These are phyloP conservation scores for Hecatera dysodea DNA, from an alignment of 2,888 invertebrate species.

Conservation along the genomic window DNA sequence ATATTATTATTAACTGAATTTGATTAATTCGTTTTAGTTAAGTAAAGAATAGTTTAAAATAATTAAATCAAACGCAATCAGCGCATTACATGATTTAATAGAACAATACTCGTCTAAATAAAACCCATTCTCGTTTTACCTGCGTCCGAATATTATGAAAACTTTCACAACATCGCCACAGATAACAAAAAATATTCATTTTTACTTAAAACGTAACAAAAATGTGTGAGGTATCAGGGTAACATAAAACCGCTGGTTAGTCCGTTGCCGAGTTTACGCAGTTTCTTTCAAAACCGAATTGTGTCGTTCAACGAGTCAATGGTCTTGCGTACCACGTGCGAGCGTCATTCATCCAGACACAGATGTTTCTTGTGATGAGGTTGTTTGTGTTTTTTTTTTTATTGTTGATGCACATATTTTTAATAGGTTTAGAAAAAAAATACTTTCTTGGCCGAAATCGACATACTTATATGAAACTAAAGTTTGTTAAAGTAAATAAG, in stretches of 20 bases:
- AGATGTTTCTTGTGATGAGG: conserved; percentile 1
- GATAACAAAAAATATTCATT: conserved; percentile 65
- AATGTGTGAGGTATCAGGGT: conserved; percentile 74
- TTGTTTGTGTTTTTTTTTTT: not conserved
- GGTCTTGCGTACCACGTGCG: conserved; percentile 32
- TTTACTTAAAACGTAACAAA: conserved; percentile 79
- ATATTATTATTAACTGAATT: too few relatives aligned
- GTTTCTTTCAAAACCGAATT: conserved; percentile 64
- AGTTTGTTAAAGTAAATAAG: not conserved
- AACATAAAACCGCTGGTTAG: conserved; percentile 68
- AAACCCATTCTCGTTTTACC: not conserved
- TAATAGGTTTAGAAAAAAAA: too few relatives aligned
- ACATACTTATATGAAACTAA: not conserved
- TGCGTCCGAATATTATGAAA: not conserved
- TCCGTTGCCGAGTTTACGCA: conserved; percentile 62
- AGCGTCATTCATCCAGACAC: conserved; percentile 9
- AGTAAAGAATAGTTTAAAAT: too few relatives aligned
- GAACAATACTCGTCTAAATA: not conserved
- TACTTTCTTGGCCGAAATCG: too few relatives aligned
- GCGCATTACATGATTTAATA: not conserved
- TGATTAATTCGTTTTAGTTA: too few relatives aligned
- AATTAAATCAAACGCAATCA: not conserved
- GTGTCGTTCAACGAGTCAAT: conserved; percentile 62
- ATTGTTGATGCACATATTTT: too few relatives aligned
- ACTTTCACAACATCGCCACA: conserved; percentile 49